A percentile compares a stretch with the other conserved stretches of the same genome.
Evolutionary conservation across 2,113 vertebrate species (phyloP).

Genomic region (Rhinopithecus roxellana): DNA sequence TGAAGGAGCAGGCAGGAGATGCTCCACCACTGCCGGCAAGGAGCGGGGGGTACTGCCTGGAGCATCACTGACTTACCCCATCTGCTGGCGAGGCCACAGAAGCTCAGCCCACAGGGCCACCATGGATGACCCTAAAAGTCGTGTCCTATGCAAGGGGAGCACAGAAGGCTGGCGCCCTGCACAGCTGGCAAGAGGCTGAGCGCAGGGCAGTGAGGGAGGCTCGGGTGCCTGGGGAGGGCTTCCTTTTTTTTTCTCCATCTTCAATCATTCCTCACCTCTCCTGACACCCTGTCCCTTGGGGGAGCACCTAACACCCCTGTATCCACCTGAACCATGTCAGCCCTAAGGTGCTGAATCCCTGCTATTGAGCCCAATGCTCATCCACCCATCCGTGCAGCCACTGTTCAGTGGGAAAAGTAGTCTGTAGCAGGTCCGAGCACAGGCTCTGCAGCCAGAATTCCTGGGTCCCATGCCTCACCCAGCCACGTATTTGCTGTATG

Average conservation of each 20-base stretch:
- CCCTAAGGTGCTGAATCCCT: background rate
- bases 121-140: background rate
- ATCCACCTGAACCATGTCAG: background rate
- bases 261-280: background rate
- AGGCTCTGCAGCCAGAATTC: background rate
- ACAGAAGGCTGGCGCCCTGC: background rate
- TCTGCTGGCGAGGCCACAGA: rapidly evolving
- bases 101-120: background rate
- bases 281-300: background rate
- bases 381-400: rapidly evolving
- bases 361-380: background rate
- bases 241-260: background rate
- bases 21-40: background rate
- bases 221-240: rapidly evolving
- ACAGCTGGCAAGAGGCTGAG: background rate
- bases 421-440: background rate
- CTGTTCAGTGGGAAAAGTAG: too few relatives aligned
- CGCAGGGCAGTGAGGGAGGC: background rate
- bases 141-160: background rate
- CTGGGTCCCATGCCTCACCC: background rate
- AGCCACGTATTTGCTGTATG: rapidly evolving
- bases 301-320: background rate
- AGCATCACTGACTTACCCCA: background rate
- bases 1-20: background rate
- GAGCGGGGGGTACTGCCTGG: background rate